Conservation (phyloP, 1,140 invertebrate genomes). For the Calliphora vicina region DNA sequence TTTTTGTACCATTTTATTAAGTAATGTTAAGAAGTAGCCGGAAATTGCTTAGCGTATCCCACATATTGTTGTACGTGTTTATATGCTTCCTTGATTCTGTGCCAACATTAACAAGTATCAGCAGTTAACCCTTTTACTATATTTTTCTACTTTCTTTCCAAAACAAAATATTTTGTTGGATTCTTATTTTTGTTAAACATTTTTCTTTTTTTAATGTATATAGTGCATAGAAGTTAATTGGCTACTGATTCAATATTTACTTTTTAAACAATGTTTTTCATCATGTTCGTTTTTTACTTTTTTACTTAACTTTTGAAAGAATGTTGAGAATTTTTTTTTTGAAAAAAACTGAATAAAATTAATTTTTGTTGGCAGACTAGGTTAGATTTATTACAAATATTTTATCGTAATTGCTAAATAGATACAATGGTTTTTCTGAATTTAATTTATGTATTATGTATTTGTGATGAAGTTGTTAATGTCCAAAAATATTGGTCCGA, state of each 20-base stretch:
- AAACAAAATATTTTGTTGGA: background rate
- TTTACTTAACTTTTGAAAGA: background rate
- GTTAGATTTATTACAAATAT: no score
- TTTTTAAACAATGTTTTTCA: slow-evolving; percentile 11
- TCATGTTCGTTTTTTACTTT: background rate
- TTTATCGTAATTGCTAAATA: no score
- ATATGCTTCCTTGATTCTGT: slow-evolving; percentile 1
- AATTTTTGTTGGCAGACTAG: no score
- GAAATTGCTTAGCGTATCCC: background rate
- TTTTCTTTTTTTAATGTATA: background rate
- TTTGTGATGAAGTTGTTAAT: no score
- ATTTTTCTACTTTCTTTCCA: no score
- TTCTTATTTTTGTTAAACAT: background rate
- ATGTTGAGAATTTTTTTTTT: no score
- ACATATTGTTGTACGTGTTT: slow-evolving; percentile 14
- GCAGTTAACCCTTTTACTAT: background rate
- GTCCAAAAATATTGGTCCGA: no score
- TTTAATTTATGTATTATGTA: no score
- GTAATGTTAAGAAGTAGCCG: background rate
- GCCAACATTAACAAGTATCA: background rate
- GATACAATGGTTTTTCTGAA: no score
- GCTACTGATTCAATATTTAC: slow-evolving; percentile 26
- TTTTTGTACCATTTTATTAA: background rate
- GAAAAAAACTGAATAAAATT: no score
- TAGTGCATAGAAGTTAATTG: slow-evolving; percentile 14